Base-by-base conservation (phyloP, 2,888 invertebrate genomes). In the Polydrusus cervinus region DNA sequence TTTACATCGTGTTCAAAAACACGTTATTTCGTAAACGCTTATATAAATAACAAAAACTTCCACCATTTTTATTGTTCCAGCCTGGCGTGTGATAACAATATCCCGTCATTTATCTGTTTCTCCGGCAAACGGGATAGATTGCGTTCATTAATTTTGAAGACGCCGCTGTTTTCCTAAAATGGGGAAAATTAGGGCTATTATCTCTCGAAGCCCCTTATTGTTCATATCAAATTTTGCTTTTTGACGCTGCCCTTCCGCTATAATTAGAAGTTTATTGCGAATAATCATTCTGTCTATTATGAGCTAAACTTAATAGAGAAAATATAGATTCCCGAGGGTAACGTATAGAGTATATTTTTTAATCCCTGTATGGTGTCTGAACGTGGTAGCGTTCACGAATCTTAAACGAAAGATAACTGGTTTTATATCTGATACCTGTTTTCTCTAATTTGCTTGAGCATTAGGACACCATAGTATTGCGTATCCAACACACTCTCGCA, bases 61-160 rank as follows among this genome's bases (percentile, higher is more conserved):
- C 38, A 38, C 57, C 38, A 60, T 60, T 60, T 60, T 60, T 60
- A 38, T 38, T 60, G 57, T 60, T 60, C 11, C 10, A 34, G 57
- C 38, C 38, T 60, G 57, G 38, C 57, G 57, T 38, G 57, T 38
- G 57, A 60, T 60, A 60, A 60, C 57, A 60, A 60, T 60, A 60
- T 38, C 57, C 38, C 38, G 38, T 60, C 57, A 60, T 60, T 60
- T 60, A 57, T 60, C 57, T 60, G 57, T 67, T 73, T 61, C 66
- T 47, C 60, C 38, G 45, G 67, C 66, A 66, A 67, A 67, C 60
- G 67, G 60, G 72, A 73, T 73, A 57, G 72, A 73, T 73, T 73
- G 66, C 72, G 67, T 73, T 73, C 72, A 73, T 73, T 73, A 73
- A 73, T 73, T 73, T 73, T 61, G 67, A 73, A 73, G 72, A 66